Conservation (phyloP, 2,797 vertebrate genomes). For the Carcharodon carcharias region DNA sequence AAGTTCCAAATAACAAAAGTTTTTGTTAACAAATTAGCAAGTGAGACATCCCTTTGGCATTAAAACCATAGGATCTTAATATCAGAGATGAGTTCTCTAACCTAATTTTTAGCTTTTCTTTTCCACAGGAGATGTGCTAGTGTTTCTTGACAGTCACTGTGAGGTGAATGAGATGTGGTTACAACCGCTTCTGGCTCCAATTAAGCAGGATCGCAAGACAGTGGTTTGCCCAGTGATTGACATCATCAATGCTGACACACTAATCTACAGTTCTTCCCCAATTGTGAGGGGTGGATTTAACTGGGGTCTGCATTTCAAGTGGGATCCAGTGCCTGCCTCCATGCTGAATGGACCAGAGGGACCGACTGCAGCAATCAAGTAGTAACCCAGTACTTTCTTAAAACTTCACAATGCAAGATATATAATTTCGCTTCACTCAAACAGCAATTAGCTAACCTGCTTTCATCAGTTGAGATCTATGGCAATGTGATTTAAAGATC, state of each 20-base stretch:
- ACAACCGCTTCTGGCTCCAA: conserved; percentile 72
- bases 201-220: conserved; percentile 61
- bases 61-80: background rate
- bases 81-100: background rate
- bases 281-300: conserved; percentile 91
- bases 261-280: conserved; percentile 83
- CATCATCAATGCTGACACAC: conserved; percentile 90
- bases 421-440: background rate
- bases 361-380: conserved; percentile 74
- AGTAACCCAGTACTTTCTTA: conserved; percentile 42
- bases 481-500: background rate
- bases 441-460: background rate
- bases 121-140: conserved; percentile 76
- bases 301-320: conserved; percentile 97
- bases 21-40: background rate
- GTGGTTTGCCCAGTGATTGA: conserved; percentile 95
- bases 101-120: background rate
- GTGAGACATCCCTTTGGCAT: background rate
- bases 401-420: background rate
- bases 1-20: background rate
- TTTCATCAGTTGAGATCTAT: background rate
- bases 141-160: conserved; percentile 95
- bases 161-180: conserved; percentile 88
- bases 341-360: conserved; percentile 70
- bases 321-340: conserved; percentile 82